Base-by-base conservation (phyloP, 2,888 invertebrate species). In the Mythimna albipuncta region DNA sequence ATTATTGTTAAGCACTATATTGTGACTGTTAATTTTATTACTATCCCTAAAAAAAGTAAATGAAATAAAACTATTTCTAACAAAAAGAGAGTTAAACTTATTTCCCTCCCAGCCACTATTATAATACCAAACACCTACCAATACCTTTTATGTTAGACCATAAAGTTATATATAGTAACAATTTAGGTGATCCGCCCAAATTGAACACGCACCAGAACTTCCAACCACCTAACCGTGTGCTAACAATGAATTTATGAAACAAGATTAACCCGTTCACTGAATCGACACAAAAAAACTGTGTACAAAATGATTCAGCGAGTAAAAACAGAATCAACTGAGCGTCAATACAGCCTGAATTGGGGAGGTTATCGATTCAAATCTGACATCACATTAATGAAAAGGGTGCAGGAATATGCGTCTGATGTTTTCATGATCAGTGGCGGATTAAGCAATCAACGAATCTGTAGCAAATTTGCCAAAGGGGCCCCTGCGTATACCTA, bases 201-300 rank as follows among this genome's bases (percentile, higher is more conserved):
- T 74, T 74, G 75, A 69, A 64, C 81, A 79, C 80, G 75, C 66
- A 61, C 83, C 52, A 55, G 41, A 77, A 55, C 41, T 19, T 21
- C 58, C 32, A 50, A 21, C 64, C 57, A 62, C 44, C 75, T 69
- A 83, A 75, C 81, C 81, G 61, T 64, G 44, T 38, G 26, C 69
- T 55, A 82, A 83, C 77, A 84, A 82, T 70, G 68, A 77, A 73
- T 82, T 72, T 82, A 81, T 75, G 75, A 69, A 82, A 82, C 69
- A 26, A 77, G 79, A 86, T 85, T 79, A 82, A 79, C 65, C 75
- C 64, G 65, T 70, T 80, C 85, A 86, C 35, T 84, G 86, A 79
- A 57, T 76, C 64, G 66, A 38, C n/a, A 41, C 59, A 68, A 70
- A 77, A 77, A 81, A 81, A 75, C 54, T 66, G 47, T 71, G 69